Base-by-base conservation (phyloP, 1,140 invertebrate genomes). In the Aphidius gifuensis region DNA sequence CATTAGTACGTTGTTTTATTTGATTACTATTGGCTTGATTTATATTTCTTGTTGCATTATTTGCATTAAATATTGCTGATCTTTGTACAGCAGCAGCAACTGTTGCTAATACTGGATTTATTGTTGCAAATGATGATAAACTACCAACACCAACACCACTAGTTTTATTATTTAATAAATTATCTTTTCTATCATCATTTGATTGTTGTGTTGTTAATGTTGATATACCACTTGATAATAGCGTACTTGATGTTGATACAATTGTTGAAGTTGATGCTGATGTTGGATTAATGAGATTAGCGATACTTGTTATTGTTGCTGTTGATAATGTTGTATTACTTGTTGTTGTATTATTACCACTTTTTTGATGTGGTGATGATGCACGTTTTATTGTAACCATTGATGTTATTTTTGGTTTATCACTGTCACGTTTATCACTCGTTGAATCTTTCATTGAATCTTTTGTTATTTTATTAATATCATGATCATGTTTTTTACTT, bases 321-420 rank as follows among this genome's bases (percentile, higher is more conserved):
- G 32, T 53, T 8, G 5, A n/a, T 39, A 44, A 44, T 60, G 72
- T 5, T 70, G 68, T 0, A 58, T 64, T 6, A 76, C 77, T 42
- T 69, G 68, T 4, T 1, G 40, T 23, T 11, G 38, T 50, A 40
- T 3, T 76, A 74, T 5, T 61, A 63, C 71, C 4, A 71, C 67
- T 0, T 60, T 64, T 6, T 78, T 76, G 16, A 69, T 68, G 3
- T 67, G 71, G 1, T 9, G 80, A 76, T 5, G 76, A 78, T 0
- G 76, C 71, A 42, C 74, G 67, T 50, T 80, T 80, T 1, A 80
- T 78, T 2, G 80, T 80, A 9, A 81, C 74, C 75, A 81, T 78
- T 0, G 80, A 81, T 55, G 80, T 79, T 38, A 81, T 79, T 56
- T 81, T 81, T 2, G 80, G 80, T 49, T 81, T 81, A 16, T 79